Evolutionary conservation across 1,140 invertebrate genomes (phyloP).

Genomic region (Phortica variegata): DNA sequence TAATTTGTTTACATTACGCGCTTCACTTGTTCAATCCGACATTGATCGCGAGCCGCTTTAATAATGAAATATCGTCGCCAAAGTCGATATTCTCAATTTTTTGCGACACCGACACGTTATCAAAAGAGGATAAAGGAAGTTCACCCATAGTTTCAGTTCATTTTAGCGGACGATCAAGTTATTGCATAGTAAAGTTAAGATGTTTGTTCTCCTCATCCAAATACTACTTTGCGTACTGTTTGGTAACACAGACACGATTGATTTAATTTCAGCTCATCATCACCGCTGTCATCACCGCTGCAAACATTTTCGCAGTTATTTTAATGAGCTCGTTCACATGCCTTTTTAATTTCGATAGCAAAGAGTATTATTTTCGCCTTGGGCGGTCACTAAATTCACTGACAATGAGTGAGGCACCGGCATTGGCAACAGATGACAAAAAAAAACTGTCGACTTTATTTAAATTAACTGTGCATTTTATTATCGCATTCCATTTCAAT

Average conservation of each 20-base stretch:
- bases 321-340: constrained; percentile 57
- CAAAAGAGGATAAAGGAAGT: constrained; percentile 44
- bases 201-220: background rate
- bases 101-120: constrained; percentile 12
- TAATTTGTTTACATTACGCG: constrained; percentile 57
- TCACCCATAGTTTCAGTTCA: too few species aligned
- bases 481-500: constrained; percentile 48
- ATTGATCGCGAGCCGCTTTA: constrained; percentile 45
- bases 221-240: background rate
- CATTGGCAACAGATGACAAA: background rate
- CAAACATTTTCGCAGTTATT: constrained; percentile 39
- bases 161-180: constrained; percentile 20
- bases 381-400: constrained; percentile 42
- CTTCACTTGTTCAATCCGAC: constrained; percentile 47
- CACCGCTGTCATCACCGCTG: constrained; percentile 21
- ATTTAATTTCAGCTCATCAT: constrained; percentile 36
- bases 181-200: background rate
- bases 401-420: constrained; percentile 9
- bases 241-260: background rate
- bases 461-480: constrained; percentile 15
- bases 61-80: constrained; percentile 50
- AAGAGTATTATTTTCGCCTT: constrained; percentile 57
- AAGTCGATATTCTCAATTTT: constrained; percentile 32
- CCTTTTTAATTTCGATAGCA: constrained; percentile 56
- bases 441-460: background rate